Evolutionary conservation across 53 echinoderm and acorn worm genomes (phyloP), one percentile per base, ranked within the genome.

Genomic region (Apostichopus leukothele): DNA sequence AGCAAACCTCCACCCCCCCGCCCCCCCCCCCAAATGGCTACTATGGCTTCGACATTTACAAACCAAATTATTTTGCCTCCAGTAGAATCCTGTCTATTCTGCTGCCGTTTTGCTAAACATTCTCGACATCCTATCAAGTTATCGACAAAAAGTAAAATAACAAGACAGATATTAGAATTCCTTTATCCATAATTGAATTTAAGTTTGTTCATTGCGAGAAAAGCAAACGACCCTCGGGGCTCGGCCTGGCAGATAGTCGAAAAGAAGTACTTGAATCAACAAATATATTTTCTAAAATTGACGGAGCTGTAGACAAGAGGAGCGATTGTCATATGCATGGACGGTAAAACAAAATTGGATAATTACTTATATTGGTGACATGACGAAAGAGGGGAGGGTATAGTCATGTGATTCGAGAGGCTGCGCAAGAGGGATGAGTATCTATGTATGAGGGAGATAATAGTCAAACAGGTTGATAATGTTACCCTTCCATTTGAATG

Each of bases 171-270:
- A 71, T 18, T 71, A 39, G n/a, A 19, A 71, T 14, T 71, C 71
- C 71, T 71, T 71, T 6, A 19, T 6, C 18, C n/a, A n/a, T 54
- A 81, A 81, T 81, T 81, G 22, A 81, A 81, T 81, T 55, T 81
- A 59, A 19, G 81, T 81, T 81, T 81, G 81, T 81, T 81, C 81
- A 81, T 81, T 81, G 81, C 60, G 81, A 81, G 81, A 5, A 59
- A 81, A 81, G 81, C 25, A 81, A 81, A 81, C 81, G 54, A 55
- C 55, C 81, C 81, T 54, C 52, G 59, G 81, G 71, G 71, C 81
- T 57, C 81, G 19, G 81, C 81, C 60, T 10, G 22, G 55, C 53
- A 71, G 18, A 18, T 16, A n/a, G 18, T n/a, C 63, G 63, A 16
- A 39, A 39, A 39, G 16, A 63, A 63, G 63, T 63, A 63, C 63